phyloP scores from a whole-genome alignment of 2,797 vertebrate genomes.

The Streptopelia turtur region DNA sequence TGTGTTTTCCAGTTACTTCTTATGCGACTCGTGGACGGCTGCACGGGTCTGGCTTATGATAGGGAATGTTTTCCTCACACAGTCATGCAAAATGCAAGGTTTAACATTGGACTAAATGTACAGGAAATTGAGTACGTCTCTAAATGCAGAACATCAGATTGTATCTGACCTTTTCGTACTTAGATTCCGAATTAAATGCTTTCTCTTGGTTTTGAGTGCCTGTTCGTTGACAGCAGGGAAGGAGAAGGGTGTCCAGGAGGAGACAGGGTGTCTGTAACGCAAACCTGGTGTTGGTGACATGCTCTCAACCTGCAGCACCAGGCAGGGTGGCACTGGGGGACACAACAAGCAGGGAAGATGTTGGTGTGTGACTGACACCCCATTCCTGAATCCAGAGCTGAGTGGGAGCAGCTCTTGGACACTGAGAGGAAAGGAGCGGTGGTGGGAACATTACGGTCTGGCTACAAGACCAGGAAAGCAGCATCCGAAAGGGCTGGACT shows the following conservation, averaged over 20 bases:
- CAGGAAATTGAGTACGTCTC: background rate
- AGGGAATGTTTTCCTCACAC: background rate
- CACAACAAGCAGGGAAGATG: background rate
- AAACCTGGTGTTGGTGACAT: background rate
- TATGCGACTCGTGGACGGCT: background rate
- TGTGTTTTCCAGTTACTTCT: fast-evolving
- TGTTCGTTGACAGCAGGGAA: fast-evolving
- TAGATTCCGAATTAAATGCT: background rate
- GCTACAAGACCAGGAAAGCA: background rate
- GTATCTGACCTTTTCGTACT: background rate
- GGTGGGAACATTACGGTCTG: background rate
- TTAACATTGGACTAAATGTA: background rate
- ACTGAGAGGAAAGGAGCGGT: background rate
- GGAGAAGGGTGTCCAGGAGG: too few species aligned
- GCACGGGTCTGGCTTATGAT: background rate
- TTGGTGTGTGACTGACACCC: background rate
- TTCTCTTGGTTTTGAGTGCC: background rate
- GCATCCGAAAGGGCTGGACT: background rate
- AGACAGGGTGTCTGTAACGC: background rate
- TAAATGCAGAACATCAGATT: background rate
- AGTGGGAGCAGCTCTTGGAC: background rate
- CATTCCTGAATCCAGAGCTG: background rate
- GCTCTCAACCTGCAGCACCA: fast-evolving
- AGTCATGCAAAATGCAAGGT: background rate
- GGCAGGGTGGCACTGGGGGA: fast-evolving